Conservation (phyloP, 2,113 vertebrate genomes). For the Actenoides lindsayi region DNA sequence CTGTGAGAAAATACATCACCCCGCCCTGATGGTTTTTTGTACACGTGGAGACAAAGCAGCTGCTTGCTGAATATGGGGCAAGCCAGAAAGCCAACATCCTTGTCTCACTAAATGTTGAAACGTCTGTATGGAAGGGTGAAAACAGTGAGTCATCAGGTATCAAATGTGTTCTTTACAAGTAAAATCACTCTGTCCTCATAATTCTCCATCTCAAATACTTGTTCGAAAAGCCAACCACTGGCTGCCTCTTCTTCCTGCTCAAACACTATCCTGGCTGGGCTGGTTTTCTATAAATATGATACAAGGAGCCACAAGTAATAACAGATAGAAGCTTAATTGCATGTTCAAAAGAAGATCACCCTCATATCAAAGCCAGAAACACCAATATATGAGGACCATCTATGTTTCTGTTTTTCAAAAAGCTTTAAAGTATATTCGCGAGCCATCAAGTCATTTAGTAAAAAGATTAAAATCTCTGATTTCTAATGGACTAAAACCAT, state of each 20-base stretch:
- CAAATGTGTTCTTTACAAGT: background rate
- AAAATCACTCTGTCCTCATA: background rate
- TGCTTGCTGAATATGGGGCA: background rate
- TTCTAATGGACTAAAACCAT: background rate
- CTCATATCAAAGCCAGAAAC: background rate
- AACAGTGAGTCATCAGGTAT: background rate
- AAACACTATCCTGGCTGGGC: background rate
- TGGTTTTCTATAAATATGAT: background rate
- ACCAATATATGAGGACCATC: background rate
- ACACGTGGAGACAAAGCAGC: background rate
- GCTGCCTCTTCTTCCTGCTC: background rate
- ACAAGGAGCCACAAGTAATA: background rate
- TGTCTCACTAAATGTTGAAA: background rate
- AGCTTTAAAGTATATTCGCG: background rate
- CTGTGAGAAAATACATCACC: background rate
- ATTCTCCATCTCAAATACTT: background rate
- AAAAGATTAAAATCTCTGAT: background rate
- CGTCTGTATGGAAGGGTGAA: background rate
- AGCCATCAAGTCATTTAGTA: background rate
- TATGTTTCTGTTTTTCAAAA: background rate
- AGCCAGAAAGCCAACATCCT: background rate
- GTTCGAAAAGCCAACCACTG: background rate
- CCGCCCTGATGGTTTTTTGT: background rate
- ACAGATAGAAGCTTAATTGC: background rate
- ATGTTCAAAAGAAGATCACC: background rate